Evolutionary conservation across 2,113 vertebrate species (phyloP), one percentile per base, ranked within the genome.

Genomic region (Oophaga pumilio): DNA sequence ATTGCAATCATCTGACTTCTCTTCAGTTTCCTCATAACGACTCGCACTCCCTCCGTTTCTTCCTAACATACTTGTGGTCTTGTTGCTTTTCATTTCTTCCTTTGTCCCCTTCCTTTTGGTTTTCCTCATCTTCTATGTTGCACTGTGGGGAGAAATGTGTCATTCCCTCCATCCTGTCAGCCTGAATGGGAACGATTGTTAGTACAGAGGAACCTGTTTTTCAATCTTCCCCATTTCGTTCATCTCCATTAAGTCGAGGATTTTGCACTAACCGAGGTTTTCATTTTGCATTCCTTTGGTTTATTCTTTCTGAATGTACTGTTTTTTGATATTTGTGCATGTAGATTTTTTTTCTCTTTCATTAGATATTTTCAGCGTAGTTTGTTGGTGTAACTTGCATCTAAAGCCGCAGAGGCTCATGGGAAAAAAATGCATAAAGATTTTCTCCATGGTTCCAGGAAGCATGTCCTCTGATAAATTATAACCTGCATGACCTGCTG

Each of bases 1-100:
- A 97, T 97, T 96, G 95, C 96, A 89, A 92, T 97, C 95, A 96
- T 95, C 96, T 96, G 93, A 94, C 95, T 94, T 95, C 94, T 93
- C 93, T 92, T 89, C 93, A 93, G 94, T 92, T 93, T 83, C 86
- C 26, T 68, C 79, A 76, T 88, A 52, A 52, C 80, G 52, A 71
- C 79, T 91, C 88, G 90, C 91, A 91, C 90, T 50, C 92, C 93
- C 85, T 82, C 33, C 8, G 64, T 66, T 17, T 68, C 81, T 56
- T 77, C 60, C 73, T 85, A 82, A 86, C 81, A 57, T 66, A 20
- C 50, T 64, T 62, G 52, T 88, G 73, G 73, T 84, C 87, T 84
- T 88, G 86, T 84, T 90, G 89, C 81, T 84, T 88, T 83, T 50
- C 43, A 6, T 43, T 77, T 69, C 6, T 71, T 5, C 26, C 96